Percentiles rank a stretch among this genome's conserved stretches.
These are phyloP conservation scores for Nannobrachium achirus DNA, from an alignment of 2,113 vertebrate genomes.

Conservation along the genomic window DNA sequence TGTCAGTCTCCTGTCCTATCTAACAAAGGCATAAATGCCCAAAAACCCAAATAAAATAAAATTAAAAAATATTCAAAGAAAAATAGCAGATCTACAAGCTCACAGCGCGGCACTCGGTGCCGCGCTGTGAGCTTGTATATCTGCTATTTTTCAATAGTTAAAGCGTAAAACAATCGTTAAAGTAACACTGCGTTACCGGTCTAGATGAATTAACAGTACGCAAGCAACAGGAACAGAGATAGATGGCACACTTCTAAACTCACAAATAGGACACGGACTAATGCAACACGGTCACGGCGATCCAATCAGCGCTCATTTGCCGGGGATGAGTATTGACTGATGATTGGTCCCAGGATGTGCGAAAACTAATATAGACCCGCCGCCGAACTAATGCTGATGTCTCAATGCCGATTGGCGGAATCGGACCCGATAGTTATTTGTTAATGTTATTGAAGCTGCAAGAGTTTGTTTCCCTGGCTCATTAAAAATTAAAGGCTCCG, in stretches of 20 bases:
- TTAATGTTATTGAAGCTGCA: conserved; percentile 58
- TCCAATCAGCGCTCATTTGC: conserved; percentile 3
- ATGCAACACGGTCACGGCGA: neutral
- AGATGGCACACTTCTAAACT: neutral
- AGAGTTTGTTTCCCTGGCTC: conserved; percentile 58
- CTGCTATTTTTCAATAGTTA: no score
- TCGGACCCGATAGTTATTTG: conserved; percentile 34
- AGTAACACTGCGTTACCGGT: neutral
- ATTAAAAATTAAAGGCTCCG: conserved; percentile 71
- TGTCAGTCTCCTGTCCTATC: no score
- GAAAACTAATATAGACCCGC: conserved; percentile 39
- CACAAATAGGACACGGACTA: neutral
- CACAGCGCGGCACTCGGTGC: no score
- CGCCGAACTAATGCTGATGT: conserved; percentile 45
- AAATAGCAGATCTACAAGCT: no score
- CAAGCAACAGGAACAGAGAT: neutral
- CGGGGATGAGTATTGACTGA: conserved; percentile 21
- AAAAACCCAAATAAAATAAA: no score
- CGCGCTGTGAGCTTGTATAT: no score
- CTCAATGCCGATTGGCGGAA: conserved; percentile 40
- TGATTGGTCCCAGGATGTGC: conserved; percentile 34
- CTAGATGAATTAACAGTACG: neutral
- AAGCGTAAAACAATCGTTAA: no score
- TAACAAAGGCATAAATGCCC: no score
- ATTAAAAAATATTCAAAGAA: no score